Evolutionary conservation across 2,888 invertebrate species (phyloP), one percentile per base, ranked within the genome.

Genomic region (Dynastes grantii): DNA sequence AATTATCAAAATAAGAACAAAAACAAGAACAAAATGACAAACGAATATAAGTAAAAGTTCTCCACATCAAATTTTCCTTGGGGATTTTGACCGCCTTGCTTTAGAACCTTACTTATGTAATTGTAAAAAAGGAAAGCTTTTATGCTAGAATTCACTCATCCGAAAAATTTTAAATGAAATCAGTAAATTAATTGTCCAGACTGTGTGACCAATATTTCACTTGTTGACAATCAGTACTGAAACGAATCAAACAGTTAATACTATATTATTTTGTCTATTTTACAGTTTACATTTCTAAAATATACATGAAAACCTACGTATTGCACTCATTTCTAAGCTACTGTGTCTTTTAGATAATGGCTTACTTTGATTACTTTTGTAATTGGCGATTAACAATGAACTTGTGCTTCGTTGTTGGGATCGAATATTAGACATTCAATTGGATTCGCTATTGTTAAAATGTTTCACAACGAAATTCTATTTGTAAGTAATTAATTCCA

Each of bases 91-190:
- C 40, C 55, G 37, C 13, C n/a, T 73, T 37, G 32, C 40, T 40
- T 58, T 58, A 22, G 58, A 73, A 73, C 29, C 32, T 65, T 53
- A 37, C 40, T 73, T 58, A 73, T 73, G 40, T 61, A 73, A 73
- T 22, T n/a, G 37, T 32, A 37, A 58, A 73, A 71, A 22, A 58
- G 58, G 9, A 37, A 73, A 58, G n/a, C 22, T 40, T 51, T 53
- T 32, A 53, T 29, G 13, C 27, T 11, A 16, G 61, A 58, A 40
- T 40, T 73, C 58, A 58, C 58, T 73, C 73, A 73, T 73, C 58
- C 58, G 73, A 73, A 45, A 73, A 73, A 73, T 73, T 61, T 13
- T 32, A 73, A 58, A 58, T 58, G 3, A 70, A 70, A 53, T 70
- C 37, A 16, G 37, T 27, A 45, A 37, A 58, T 58, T 73, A 73